Evolutionary conservation across 2,888 invertebrate genomes (phyloP).

Genomic region (Marronus borbonicus): DNA sequence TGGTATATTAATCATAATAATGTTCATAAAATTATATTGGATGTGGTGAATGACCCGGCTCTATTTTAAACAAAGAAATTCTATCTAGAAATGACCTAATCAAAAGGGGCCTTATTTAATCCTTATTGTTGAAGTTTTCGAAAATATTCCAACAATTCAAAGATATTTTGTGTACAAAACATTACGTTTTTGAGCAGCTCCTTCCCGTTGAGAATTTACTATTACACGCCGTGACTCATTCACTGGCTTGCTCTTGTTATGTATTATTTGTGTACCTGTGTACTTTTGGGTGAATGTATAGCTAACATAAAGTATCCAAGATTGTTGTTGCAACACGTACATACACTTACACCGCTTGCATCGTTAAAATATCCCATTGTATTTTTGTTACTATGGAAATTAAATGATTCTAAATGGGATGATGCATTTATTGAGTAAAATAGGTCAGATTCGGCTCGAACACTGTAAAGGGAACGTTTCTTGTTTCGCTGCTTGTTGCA

Average conservation of each 20-base stretch:
- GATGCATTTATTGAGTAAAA: slow-evolving; percentile 14
- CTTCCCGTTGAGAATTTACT: slow-evolving; percentile 1
- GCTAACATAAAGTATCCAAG: not conserved
- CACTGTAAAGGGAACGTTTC: not conserved
- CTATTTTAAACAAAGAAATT: not conserved
- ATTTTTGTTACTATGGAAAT: slow-evolving; percentile 11
- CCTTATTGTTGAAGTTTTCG: not conserved
- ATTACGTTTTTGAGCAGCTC: not conserved
- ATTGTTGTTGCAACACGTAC: not conserved
- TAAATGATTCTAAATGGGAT: not conserved
- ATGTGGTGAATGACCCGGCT: no score
- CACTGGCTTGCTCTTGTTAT: not conserved
- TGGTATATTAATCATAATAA: slow-evolving; percentile 1
- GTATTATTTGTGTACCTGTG: not conserved
- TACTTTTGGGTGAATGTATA: not conserved
- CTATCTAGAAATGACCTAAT: not conserved
- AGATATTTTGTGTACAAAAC: not conserved
- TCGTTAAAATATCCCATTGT: slow-evolving; percentile 2
- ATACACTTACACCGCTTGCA: not conserved
- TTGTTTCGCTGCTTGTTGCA: no score
- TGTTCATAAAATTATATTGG: not conserved
- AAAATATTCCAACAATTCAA: not conserved
- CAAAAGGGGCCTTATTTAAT: no score
- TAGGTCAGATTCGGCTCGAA: slow-evolving; percentile 14
- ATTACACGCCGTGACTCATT: not conserved